phyloP scores from a whole-genome alignment of 2,797 vertebrate genomes.

The Melanotaenia trifasciata region DNA sequence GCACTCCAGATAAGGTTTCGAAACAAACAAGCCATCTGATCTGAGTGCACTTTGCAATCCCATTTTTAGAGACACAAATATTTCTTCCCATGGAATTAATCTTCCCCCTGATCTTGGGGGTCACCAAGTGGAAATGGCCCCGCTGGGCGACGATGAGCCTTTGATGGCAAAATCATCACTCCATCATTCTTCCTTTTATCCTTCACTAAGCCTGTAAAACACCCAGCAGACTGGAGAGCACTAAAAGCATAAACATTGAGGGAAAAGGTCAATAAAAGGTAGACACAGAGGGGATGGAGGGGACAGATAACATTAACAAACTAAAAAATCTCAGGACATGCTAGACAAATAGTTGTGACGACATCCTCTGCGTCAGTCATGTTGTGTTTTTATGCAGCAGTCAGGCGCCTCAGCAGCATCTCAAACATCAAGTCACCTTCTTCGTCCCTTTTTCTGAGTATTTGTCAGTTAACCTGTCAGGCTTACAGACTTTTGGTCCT shows the following conservation, averaged over 20 bases:
- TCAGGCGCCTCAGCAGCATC: constrained; percentile 34
- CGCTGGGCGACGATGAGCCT: constrained; percentile 39
- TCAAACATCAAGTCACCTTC: constrained; percentile 44
- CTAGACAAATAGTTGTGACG: constrained; percentile 23
- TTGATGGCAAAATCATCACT: constrained; percentile 60
- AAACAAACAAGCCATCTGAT: constrained; percentile 69
- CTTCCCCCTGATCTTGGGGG: constrained; percentile 54
- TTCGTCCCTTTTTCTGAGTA: constrained; percentile 36
- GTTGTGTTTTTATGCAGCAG: constrained; percentile 44
- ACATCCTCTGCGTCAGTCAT: constrained; percentile 41
- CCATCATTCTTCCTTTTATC: constrained; percentile 51
- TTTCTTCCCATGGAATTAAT: constrained; percentile 58
- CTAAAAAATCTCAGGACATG: constrained; percentile 33
- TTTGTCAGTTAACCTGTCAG: constrained; percentile 37
- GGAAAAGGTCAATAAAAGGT: constrained; percentile 52
- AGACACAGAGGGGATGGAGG: constrained; percentile 7
- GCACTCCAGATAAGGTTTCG: constrained; percentile 57
- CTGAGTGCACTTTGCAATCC: constrained; percentile 52
- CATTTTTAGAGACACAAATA: constrained; percentile 58
- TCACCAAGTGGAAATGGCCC: constrained; percentile 50
- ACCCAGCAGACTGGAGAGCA: constrained; percentile 27
- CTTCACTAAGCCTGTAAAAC: constrained; percentile 36
- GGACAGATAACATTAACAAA: constrained; percentile 21
- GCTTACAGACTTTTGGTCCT: constrained; percentile 24
- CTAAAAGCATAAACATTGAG: constrained; percentile 41